Base-by-base conservation (phyloP, 2,888 invertebrate genomes). In the Xestia sexstrigata region DNA sequence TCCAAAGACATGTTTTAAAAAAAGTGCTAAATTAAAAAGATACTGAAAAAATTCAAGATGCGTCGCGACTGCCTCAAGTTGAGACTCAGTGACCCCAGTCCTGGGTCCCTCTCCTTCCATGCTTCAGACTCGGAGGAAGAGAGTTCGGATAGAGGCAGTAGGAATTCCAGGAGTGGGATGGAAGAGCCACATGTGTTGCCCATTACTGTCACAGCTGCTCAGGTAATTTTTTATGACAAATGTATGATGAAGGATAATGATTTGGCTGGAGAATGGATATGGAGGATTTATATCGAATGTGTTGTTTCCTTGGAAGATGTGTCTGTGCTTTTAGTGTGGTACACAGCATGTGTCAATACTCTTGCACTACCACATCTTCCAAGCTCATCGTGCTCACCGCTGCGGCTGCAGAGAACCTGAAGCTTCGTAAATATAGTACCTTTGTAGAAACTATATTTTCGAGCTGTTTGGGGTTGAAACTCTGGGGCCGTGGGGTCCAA, bases 71-170 rank as follows among this genome's bases (percentile, higher is more conserved):
- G 95, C 82, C 92, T 97, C 62, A 95, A 95, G 84, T 89, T 97
- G 84, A 92, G 96, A 85, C 94, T 97, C 47, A 97, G 96, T 84
- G 97, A 97, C 83, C 96, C 96, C 0, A 95, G 91, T 80, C 94
- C 94, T 13, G 91, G 92, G 42, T 94, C 91, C 74, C 90, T 93
- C 1, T 95, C 95, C 42, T 93, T 95, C 83, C 95, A 95, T 76
- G 93, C 94, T 4, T 96, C 96, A 23, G 96, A 96, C 86, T 96
- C 96, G 26, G 96, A 96, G 70, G 96, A 97, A 83, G 96, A 96
- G 77, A 91, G 89, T 74, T 93, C 93, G 3, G 95, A 95, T 67
- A 88, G 94, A 77, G 92, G 94, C 20, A 91, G 91, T 76, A 87
- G 93, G 45, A 91, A 92, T 78, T 91, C 94, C 60, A 91, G 92